Conservation (phyloP, 2,797 vertebrate genomes). For the Neosilurus mollespiculum region DNA sequence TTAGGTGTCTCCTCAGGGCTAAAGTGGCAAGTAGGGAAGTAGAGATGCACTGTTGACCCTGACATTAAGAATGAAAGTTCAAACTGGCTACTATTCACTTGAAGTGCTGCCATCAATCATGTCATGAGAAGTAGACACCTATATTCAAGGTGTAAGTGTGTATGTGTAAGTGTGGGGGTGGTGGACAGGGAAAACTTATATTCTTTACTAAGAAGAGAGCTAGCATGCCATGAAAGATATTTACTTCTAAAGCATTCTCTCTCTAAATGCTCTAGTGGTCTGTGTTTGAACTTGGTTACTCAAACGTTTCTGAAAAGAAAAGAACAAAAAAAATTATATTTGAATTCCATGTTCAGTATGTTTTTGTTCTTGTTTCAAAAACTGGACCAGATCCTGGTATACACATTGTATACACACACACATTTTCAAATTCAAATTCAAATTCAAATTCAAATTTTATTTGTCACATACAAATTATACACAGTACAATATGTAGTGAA, state of each 20-base stretch:
- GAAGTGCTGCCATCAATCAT: slow-evolving; percentile 72
- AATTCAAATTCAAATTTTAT: too few relatives aligned
- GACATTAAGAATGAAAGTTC: slow-evolving; percentile 71
- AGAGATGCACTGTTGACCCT: slow-evolving; percentile 73
- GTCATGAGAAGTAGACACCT: slow-evolving; percentile 55
- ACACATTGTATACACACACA: background rate
- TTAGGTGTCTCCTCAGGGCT: slow-evolving; percentile 75
- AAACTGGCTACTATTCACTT: slow-evolving; percentile 65
- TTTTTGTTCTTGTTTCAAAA: too few relatives aligned
- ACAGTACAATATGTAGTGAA: too few relatives aligned
- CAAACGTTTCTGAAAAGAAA: background rate
- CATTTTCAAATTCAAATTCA: too few relatives aligned
- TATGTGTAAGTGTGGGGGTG: slow-evolving; percentile 58
- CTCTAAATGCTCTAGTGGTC: background rate
- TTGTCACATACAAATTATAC: too few relatives aligned
- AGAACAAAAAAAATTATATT: too few relatives aligned
- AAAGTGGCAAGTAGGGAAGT: slow-evolving; percentile 70
- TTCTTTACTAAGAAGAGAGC: slow-evolving; percentile 19
- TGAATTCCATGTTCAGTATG: too few relatives aligned
- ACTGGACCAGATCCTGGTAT: background rate
- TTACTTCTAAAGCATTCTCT: slow-evolving; percentile 41
- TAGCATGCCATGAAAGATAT: slow-evolving; percentile 27
- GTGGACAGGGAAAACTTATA: slow-evolving; percentile 40
- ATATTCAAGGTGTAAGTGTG: slow-evolving; percentile 55
- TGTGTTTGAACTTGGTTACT: background rate